phyloP scores from a whole-genome alignment of 2,888 invertebrate species.

The Napeogenes sylphis region DNA sequence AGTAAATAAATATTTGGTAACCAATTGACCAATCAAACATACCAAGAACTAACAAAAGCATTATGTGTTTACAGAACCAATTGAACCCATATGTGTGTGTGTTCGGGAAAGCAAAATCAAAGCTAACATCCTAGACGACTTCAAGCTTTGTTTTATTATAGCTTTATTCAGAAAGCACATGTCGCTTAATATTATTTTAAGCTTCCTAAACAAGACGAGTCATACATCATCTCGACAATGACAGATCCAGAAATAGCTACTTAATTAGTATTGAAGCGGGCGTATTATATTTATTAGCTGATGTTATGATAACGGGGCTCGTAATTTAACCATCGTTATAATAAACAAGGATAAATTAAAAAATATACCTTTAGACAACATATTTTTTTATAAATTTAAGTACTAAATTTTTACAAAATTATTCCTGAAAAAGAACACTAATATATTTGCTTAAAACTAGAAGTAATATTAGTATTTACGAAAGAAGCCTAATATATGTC shows the following conservation, averaged over 20 bases:
- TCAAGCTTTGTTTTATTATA: neutral
- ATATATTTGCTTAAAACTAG: no score
- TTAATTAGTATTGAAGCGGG: slow-evolving; percentile 35
- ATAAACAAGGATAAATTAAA: neutral
- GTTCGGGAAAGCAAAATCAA: no score
- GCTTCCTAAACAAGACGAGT: slow-evolving; percentile 20
- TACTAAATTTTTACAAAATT: no score
- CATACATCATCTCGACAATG: slow-evolving; percentile 54
- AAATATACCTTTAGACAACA: neutral
- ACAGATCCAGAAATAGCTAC: slow-evolving; percentile 49
- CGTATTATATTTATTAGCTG: slow-evolving; percentile 16
- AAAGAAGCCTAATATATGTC: no score
- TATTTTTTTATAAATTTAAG: neutral
- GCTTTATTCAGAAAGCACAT: slow-evolving; percentile 2
- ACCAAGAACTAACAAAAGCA: no score
- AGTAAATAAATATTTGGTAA: no score
- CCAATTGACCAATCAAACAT: no score
- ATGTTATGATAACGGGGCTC: neutral
- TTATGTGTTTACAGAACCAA: no score
- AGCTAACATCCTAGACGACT: no score
- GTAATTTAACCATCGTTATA: neutral
- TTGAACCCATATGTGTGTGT: no score
- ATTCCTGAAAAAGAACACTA: no score
- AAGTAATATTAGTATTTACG: no score
- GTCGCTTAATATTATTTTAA: slow-evolving; percentile 21